phyloP scores from a whole-genome alignment of 1,140 invertebrate species.

The Drosophila hydei region DNA sequence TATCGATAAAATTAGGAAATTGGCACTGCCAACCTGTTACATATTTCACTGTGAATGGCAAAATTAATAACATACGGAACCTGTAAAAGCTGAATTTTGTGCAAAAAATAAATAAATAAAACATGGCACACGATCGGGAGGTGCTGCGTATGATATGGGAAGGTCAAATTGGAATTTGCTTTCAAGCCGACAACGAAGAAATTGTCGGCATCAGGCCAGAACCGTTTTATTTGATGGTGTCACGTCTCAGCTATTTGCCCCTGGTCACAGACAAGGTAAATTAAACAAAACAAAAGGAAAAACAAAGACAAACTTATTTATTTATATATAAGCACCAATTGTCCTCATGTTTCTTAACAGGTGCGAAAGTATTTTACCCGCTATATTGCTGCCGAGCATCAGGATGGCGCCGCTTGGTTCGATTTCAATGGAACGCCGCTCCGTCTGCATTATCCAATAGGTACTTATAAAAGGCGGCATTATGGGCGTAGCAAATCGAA shows the following conservation, averaged over 20 bases:
- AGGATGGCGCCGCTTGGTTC: conserved; percentile 96
- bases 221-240: conserved; percentile 97
- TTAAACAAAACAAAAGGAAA: not conserved
- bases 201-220: conserved; percentile 94
- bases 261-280: conserved; percentile 96
- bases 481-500: conserved; percentile 1
- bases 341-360: conserved; percentile 84
- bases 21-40: conserved; percentile 31
- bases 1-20: conserved; percentile 4
- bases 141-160: conserved; percentile 97
- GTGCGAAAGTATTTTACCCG: conserved; percentile 95
- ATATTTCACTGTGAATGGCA: conserved; percentile 44
- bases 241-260: conserved; percentile 97
- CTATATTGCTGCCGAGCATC: conserved; percentile 91
- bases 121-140: conserved; percentile 96
- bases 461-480: conserved; percentile 74
- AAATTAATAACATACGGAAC: conserved; percentile 38
- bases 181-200: conserved; percentile 94
- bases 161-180: conserved; percentile 96
- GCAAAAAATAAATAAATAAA: conserved; percentile 36
- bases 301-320: not conserved
- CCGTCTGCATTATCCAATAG: conserved; percentile 99
- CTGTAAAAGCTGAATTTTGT: conserved; percentile 21
- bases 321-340: not conserved
- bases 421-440: conserved; percentile 96